Conservation (phyloP, 2,888 invertebrate genomes). For the Lymantria monacha region DNA sequence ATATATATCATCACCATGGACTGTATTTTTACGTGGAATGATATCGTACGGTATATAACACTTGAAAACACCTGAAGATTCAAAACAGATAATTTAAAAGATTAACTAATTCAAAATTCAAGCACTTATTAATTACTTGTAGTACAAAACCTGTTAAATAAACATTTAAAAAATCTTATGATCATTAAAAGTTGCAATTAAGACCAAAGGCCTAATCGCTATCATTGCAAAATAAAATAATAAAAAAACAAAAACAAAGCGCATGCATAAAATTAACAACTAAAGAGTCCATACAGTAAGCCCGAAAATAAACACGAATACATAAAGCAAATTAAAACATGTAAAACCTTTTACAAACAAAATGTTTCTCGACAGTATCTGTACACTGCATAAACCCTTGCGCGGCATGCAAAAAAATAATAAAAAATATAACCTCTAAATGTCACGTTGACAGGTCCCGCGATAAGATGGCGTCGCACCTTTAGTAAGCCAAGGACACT, state of each 20-base stretch:
- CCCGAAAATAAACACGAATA: slow-evolving; percentile 3
- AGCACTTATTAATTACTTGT: too few relatives aligned
- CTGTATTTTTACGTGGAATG: too few relatives aligned
- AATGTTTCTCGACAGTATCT: background rate
- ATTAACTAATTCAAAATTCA: too few relatives aligned
- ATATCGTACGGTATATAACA: too few relatives aligned
- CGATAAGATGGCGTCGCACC: slow-evolving; percentile 61
- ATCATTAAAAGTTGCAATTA: too few relatives aligned
- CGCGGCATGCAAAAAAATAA: slow-evolving; percentile 9
- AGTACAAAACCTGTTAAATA: too few relatives aligned
- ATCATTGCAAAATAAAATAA: too few relatives aligned
- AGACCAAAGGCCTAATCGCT: too few relatives aligned
- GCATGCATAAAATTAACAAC: background rate
- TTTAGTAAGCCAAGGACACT: slow-evolving; percentile 58
- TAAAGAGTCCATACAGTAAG: slow-evolving; percentile 15
- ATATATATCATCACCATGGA: too few relatives aligned
- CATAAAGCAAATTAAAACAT: background rate
- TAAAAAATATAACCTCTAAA: slow-evolving; percentile 49
- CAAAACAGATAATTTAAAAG: too few relatives aligned
- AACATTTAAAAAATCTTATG: too few relatives aligned
- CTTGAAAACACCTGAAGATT: too few relatives aligned
- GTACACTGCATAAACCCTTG: slow-evolving; percentile 13
- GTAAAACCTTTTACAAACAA: slow-evolving; percentile 2
- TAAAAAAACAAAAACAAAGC: background rate
- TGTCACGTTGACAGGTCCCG: slow-evolving; percentile 55